phyloP scores from a whole-genome alignment of 2,797 vertebrate genomes.

The Pampus argenteus region DNA sequence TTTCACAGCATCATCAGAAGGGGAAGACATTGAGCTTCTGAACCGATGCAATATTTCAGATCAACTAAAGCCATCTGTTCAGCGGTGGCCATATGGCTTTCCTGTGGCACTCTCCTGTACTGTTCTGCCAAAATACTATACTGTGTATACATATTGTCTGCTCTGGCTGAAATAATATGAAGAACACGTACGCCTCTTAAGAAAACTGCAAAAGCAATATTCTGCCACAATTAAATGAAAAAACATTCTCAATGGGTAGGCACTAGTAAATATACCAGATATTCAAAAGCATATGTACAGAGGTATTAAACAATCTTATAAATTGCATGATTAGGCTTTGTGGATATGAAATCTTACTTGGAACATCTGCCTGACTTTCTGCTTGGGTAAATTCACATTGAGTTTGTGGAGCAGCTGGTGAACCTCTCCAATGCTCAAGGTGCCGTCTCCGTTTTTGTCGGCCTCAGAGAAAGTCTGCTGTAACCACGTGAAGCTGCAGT shows the following conservation, averaged over 20 bases:
- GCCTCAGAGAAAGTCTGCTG: constrained; percentile 98
- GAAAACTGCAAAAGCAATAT: background rate
- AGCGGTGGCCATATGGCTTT: constrained; percentile 65
- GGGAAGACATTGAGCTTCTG: constrained; percentile 39
- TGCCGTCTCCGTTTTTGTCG: constrained; percentile 96
- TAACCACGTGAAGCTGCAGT: constrained; percentile 88
- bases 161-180: constrained; percentile 17
- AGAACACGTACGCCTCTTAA: background rate
- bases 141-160: constrained; percentile 37
- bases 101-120: constrained; percentile 41
- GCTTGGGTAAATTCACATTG: constrained; percentile 94
- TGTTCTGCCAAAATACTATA: constrained; percentile 49
- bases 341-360: constrained; percentile 85
- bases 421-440: constrained; percentile 94
- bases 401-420: constrained; percentile 97
- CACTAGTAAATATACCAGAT: background rate
- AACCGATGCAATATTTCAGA: constrained; percentile 58
- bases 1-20: constrained; percentile 35
- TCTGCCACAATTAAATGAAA: background rate
- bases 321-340: background rate
- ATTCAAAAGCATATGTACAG: background rate
- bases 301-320: background rate
- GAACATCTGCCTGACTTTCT: constrained; percentile 97
- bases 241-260: background rate
- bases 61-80: constrained; percentile 73